Evolutionary conservation across 1,140 invertebrate genomes (phyloP), one percentile per base, ranked within the genome.

Genomic region (Heliconius hermathena): DNA sequence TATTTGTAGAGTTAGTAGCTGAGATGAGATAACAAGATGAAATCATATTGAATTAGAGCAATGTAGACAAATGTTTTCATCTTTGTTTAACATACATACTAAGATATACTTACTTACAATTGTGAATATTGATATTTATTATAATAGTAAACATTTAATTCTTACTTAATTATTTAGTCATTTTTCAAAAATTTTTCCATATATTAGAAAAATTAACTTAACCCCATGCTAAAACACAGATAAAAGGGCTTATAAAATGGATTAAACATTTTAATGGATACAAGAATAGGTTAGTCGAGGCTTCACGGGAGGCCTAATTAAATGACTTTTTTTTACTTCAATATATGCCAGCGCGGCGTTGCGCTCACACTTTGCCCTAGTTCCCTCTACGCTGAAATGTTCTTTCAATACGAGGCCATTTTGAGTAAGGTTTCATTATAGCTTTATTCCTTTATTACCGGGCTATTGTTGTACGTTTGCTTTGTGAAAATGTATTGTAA

Each of bases 401-500:
- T 83, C 73, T 81, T 87, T 81, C 74, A 76, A 86, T 87, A 88
- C 88, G 89, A 90, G 88, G 88, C 83, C 84, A 76, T 72, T 77
- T 26, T 86, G 80, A 87, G 83, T 85, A 77, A 81, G 81, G 84
- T 83, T 88, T 85, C 83, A 85, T 87, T 89, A 86, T 80, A 84
- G 80, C 79, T 76, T 84, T 84, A 82, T 83, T 81, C 79, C 79
- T 84, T 85, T 80, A 82, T 82, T 78, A 80, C 71, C n/a, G 18
- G 36, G 52, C 74, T 70, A 73, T 80, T 80, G 79, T 80, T 76
- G 71, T 73, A 76, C 26, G n/a, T n/a, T 72, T 83, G 70, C 85
- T 87, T 92, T 92, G 89, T 91, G 84, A 75, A 74, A 89, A 91
- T 88, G 82, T 90, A 82, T 60, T 79, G 84, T 85, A 85, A 85